Percentiles rank a stretch among this genome's conserved stretches.
phyloP scores from a whole-genome alignment of 2,888 invertebrate genomes.

The Cephus rjabovi region DNA sequence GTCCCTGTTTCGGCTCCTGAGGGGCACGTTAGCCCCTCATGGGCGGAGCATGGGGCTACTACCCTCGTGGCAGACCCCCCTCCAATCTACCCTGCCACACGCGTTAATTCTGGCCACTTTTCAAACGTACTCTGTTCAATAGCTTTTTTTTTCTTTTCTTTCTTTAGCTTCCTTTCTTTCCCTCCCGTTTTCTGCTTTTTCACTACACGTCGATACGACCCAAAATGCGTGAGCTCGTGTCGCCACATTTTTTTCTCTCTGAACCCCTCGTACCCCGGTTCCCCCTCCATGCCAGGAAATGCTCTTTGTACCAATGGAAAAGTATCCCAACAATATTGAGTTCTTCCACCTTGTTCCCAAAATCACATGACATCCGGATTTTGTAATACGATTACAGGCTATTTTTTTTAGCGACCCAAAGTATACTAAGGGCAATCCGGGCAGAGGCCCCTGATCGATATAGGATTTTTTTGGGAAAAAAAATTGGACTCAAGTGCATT shows the following conservation, averaged over 20 bases:
- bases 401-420: neutral
- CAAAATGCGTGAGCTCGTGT: slow-evolving; percentile 39
- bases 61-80: slow-evolving; percentile 21
- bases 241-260: neutral
- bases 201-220: slow-evolving; percentile 17
- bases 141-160: slow-evolving; percentile 21
- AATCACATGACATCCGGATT: neutral
- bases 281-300: slow-evolving; percentile 31
- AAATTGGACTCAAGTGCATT: neutral
- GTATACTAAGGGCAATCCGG: neutral
- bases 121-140: slow-evolving; percentile 45
- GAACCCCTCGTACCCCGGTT: slow-evolving; percentile 31
- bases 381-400: neutral
- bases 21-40: slow-evolving; percentile 32
- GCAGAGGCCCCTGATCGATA: neutral
- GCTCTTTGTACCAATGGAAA: neutral
- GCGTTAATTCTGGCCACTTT: slow-evolving; percentile 63
- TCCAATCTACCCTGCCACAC: slow-evolving; percentile 34
- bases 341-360: slow-evolving; percentile 9
- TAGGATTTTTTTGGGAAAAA: neutral
- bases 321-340: slow-evolving; percentile 6
- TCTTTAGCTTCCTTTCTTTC: slow-evolving; percentile 28
- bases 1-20: slow-evolving; percentile 30
- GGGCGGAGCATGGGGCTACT: slow-evolving; percentile 30
- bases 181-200: neutral